These are phyloP conservation scores for Formica selysi DNA, from an alignment of 1,140 invertebrate species.

Conservation along the genomic window DNA sequence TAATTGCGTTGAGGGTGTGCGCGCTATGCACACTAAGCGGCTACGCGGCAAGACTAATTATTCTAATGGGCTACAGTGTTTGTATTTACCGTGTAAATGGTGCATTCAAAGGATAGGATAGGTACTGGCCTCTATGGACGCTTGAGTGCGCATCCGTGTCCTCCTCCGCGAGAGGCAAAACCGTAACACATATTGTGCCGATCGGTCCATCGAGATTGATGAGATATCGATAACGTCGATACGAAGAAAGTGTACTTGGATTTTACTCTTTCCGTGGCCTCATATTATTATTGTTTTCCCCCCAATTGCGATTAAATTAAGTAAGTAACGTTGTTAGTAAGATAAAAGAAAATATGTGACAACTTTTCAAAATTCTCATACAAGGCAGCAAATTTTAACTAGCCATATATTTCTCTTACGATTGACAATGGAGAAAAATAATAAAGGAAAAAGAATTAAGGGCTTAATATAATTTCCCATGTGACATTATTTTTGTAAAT, in stretches of 20 bases:
- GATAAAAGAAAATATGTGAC: not conserved
- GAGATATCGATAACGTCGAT: slow-evolving; percentile 43
- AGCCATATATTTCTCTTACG: not conserved
- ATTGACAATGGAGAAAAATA: not conserved
- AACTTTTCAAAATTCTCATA: not conserved
- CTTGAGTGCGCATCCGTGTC: slow-evolving; percentile 58
- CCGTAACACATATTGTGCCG: slow-evolving; percentile 48
- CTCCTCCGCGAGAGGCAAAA: slow-evolving; percentile 28
- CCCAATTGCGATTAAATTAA: slow-evolving; percentile 11
- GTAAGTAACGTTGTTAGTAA: not conserved
- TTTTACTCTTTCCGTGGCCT: not conserved
- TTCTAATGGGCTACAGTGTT: slow-evolving; percentile 78
- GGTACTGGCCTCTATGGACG: slow-evolving; percentile 54
- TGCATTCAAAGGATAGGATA: slow-evolving; percentile 75
- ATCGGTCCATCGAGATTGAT: slow-evolving; percentile 57
- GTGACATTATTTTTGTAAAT: not conserved
- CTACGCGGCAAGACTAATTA: slow-evolving; percentile 76
- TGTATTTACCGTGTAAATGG: slow-evolving; percentile 76
- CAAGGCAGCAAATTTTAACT: not conserved
- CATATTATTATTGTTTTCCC: slow-evolving; percentile 11
- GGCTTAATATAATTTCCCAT: not conserved
- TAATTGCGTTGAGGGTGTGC: slow-evolving; percentile 60
- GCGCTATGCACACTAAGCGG: slow-evolving; percentile 31
- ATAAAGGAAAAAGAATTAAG: not conserved
- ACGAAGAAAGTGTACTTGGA: slow-evolving; percentile 25